Conservation (phyloP, 2,888 invertebrate genomes). For the Lepidonotus clava region DNA sequence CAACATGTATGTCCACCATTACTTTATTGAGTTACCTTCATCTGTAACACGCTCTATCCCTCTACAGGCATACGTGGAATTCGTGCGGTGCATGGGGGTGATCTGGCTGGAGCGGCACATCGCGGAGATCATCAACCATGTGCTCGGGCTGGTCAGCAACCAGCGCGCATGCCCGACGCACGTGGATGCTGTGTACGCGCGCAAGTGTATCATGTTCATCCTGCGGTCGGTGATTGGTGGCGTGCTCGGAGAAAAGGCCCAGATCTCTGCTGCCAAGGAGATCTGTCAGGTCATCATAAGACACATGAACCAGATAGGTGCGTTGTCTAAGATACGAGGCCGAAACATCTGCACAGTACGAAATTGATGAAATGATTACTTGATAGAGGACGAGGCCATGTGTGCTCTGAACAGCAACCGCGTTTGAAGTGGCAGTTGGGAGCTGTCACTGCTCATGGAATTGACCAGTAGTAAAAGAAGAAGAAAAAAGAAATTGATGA, state of each 20-base stretch:
- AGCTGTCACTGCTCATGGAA: no score
- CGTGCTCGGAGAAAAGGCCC: slow-evolving; percentile 97
- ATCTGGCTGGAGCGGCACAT: slow-evolving; percentile 97
- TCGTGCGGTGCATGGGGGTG: slow-evolving; percentile 95
- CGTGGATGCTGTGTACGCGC: slow-evolving; percentile 97
- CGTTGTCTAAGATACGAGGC: no score
- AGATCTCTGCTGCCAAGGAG: slow-evolving; percentile 94
- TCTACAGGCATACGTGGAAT: slow-evolving; percentile 94
- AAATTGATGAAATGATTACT: no score
- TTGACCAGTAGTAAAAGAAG: no score
- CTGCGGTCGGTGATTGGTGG: slow-evolving; percentile 94
- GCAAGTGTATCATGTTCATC: slow-evolving; percentile 98
- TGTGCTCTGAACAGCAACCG: no score
- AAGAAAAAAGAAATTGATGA: no score
- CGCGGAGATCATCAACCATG: slow-evolving; percentile 91
- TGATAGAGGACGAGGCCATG: no score
- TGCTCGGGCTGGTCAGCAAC: slow-evolving; percentile 94
- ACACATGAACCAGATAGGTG: slow-evolving; percentile 88
- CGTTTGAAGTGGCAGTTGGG: no score
- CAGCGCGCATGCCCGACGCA: slow-evolving; percentile 97
- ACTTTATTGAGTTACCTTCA: no score
- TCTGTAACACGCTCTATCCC: no score
- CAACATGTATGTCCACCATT: no score
- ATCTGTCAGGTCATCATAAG: slow-evolving; percentile 94
- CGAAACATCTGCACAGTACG: no score